Evolutionary conservation across 2,113 vertebrate genomes (phyloP).

Genomic region (Lipotes vexillifer): DNA sequence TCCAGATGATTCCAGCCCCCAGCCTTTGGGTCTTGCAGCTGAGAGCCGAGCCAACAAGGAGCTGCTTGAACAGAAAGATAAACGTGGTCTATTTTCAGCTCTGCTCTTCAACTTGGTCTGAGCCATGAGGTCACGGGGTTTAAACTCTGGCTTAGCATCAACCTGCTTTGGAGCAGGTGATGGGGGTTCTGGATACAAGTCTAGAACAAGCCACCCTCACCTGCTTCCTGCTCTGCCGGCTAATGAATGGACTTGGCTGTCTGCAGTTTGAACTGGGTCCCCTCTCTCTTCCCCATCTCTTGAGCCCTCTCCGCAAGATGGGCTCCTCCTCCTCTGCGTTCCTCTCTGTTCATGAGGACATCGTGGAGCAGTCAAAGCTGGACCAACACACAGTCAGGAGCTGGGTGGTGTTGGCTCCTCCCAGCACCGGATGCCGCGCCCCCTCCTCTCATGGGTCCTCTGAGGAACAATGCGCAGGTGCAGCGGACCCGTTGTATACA

Average conservation of each 20-base stretch:
- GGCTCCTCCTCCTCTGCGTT: constrained; percentile 43
- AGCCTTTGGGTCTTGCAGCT: neutral
- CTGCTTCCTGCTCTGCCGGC: neutral
- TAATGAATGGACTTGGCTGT: constrained; percentile 54
- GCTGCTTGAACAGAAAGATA: neutral
- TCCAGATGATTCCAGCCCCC: neutral
- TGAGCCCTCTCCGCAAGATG: neutral
- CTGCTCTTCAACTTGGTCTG: neutral
- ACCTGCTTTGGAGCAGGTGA: neutral
- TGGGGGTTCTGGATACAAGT: neutral
- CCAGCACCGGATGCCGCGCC: neutral
- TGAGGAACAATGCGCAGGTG: constrained; percentile 81
- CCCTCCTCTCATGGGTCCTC: constrained; percentile 58
- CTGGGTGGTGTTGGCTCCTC: constrained; percentile 72
- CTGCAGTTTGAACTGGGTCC: constrained; percentile 5
- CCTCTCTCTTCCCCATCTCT: neutral
- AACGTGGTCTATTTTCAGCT: constrained; percentile 61
- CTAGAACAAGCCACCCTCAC: neutral
- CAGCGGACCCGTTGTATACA: constrained; percentile 63
- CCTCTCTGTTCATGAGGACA: constrained; percentile 72
- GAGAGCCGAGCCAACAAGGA: neutral
- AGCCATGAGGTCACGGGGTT: neutral
- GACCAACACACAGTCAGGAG: constrained; percentile 73
- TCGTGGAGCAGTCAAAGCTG: constrained; percentile 63
- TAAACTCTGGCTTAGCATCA: constrained; percentile 6